Conservation (phyloP, 2,797 vertebrate genomes). For the Apodemus agrarius region DNA sequence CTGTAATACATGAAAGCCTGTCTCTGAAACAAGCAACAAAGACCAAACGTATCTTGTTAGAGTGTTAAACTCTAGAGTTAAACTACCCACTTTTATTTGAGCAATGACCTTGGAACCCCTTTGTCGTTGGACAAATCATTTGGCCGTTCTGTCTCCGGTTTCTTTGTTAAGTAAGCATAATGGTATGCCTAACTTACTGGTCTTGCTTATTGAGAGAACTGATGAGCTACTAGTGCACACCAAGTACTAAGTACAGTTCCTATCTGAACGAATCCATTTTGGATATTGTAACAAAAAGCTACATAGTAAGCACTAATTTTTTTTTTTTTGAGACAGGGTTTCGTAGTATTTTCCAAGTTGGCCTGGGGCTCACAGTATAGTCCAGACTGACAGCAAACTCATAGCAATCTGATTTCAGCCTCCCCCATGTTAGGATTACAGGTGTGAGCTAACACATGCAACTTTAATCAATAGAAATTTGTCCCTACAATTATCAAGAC, state of each 20-base stretch:
- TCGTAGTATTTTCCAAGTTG: not conserved
- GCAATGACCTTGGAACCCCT: not conserved
- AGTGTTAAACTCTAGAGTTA: not conserved
- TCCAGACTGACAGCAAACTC: not conserved
- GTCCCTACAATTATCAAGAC: not conserved
- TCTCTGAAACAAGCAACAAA: not conserved
- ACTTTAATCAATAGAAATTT: not conserved
- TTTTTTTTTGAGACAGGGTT: not conserved
- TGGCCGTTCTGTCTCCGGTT: conserved; percentile 39
- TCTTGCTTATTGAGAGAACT: conserved; percentile 6
- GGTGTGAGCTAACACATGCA: not conserved
- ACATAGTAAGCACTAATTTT: not conserved
- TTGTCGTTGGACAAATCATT: conserved; percentile 33
- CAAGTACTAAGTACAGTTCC: not conserved
- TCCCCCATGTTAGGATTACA: not conserved
- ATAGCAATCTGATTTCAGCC: not conserved
- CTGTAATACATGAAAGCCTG: not conserved
- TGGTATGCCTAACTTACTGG: not conserved
- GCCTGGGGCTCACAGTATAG: not conserved
- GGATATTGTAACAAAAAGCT: not conserved
- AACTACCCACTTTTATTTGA: conserved; percentile 1
- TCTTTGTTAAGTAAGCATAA: conserved; percentile 27
- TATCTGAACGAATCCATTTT: not conserved
- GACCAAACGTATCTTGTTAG: not conserved
- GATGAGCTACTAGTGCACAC: not conserved